phyloP scores from a whole-genome alignment of 2,888 invertebrate genomes.

The Homarus gammarus region DNA sequence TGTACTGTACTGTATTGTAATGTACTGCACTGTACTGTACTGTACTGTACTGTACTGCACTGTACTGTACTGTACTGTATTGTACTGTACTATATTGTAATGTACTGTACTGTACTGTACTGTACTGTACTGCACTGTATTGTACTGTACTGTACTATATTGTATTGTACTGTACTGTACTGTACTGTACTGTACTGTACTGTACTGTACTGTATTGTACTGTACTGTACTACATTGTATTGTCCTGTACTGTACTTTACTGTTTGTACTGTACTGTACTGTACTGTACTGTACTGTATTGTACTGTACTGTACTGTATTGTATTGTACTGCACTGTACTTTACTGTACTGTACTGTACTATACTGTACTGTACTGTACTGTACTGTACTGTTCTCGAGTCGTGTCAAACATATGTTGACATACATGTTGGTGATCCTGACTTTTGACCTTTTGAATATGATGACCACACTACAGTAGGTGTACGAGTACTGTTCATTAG shows the following conservation, averaged over 20 bases:
- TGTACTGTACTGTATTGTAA: too few species aligned
- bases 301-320: constrained; percentile 1
- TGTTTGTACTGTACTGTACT: background rate
- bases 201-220: constrained; percentile 3
- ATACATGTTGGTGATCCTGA: too few species aligned
- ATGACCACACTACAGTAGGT: too few species aligned
- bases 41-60: constrained; percentile 7
- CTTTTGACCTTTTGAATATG: too few species aligned
- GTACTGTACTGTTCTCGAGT: constrained; percentile 11
- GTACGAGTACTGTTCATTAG: too few species aligned
- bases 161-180: background rate
- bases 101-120: too few species aligned
- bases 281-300: background rate
- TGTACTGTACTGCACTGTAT: background rate
- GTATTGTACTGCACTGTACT: background rate
- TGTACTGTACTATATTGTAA: too few species aligned
- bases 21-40: background rate
- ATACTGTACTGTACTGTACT: constrained; percentile 11
- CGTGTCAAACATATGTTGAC: too few species aligned
- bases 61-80: background rate
- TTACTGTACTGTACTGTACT: background rate
- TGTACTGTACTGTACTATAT: background rate
- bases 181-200: background rate
- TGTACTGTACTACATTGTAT: constrained; percentile 8
- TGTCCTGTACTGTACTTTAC: background rate